A percentile compares a stretch with the other conserved stretches of the same genome.
Conservation (phyloP, 1,140 invertebrate genomes). For the Ylistrum balloti region DNA sequence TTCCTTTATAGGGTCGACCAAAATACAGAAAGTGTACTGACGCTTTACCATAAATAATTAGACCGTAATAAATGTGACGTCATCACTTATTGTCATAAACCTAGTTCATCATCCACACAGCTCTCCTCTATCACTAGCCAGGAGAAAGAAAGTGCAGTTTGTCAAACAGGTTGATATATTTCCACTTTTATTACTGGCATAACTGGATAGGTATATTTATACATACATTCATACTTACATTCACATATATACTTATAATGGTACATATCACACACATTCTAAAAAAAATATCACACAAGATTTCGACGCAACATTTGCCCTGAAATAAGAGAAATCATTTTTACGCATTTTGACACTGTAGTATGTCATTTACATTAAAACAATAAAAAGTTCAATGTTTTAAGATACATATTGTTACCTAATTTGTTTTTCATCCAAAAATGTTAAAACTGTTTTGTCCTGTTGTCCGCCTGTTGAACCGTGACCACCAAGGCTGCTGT, state of each 20-base stretch:
- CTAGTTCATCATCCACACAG: too few relatives aligned
- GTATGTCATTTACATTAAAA: conserved; percentile 15
- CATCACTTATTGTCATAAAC: too few relatives aligned
- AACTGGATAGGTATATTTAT: not conserved
- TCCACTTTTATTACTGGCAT: too few relatives aligned
- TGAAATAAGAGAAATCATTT: not conserved
- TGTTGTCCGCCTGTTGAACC: conserved; percentile 3
- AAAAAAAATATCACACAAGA: not conserved
- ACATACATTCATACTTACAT: not conserved
- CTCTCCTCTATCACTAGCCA: too few relatives aligned
- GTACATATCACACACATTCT: not conserved
- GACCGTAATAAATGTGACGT: too few relatives aligned
- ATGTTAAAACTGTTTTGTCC: conserved; percentile 18
- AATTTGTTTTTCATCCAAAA: not conserved
- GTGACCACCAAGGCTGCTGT: conserved; percentile 45
- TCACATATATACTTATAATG: too few relatives aligned
- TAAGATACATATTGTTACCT: not conserved
- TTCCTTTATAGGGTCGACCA: too few relatives aligned
- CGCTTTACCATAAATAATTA: too few relatives aligned
- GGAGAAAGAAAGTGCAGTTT: too few relatives aligned
- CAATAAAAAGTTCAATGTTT: not conserved
- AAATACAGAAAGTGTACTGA: too few relatives aligned
- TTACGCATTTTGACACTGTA: not conserved
- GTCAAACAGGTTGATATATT: too few relatives aligned
- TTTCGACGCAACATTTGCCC: not conserved